Conservation (phyloP, 2,888 invertebrate species). For the Melanostoma scalare region DNA sequence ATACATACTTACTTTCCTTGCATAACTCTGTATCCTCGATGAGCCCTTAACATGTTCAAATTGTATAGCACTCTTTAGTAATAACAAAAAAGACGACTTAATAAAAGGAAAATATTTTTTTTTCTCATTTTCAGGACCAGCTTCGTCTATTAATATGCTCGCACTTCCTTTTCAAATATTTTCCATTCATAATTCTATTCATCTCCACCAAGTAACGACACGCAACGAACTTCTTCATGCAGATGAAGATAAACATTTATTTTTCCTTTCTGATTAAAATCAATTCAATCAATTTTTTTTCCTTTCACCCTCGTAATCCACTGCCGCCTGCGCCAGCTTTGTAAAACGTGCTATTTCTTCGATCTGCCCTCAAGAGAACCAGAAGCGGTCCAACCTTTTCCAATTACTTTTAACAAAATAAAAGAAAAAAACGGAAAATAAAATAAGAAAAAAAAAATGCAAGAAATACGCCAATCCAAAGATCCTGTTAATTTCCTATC, state of each 20-base stretch:
- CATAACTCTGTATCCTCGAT: no score
- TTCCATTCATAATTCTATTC: neutral
- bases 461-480: slow-evolving; percentile 31
- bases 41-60: no score
- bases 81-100: no score
- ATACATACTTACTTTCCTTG: no score
- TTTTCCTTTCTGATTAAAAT: slow-evolving; percentile 57
- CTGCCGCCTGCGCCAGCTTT: slow-evolving; percentile 3
- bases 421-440: slow-evolving; percentile 1
- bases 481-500: slow-evolving; percentile 68
- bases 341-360: slow-evolving; percentile 52
- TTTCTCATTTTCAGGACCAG: no score
- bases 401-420: slow-evolving; percentile 51
- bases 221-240: slow-evolving; percentile 12
- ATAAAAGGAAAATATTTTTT: no score
- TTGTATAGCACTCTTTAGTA: no score
- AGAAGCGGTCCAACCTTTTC: slow-evolving; percentile 53
- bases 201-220: slow-evolving; percentile 3
- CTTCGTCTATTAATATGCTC: no score
- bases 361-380: slow-evolving; percentile 5
- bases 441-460: neutral
- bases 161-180: slow-evolving; percentile 10
- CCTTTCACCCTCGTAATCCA: neutral
- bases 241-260: slow-evolving; percentile 43
- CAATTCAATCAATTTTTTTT: slow-evolving; percentile 54